Percentiles rank a stretch among this genome's conserved stretches.
Conservation (phyloP, 2,797 vertebrate species). For the Adelosebastes latens region DNA sequence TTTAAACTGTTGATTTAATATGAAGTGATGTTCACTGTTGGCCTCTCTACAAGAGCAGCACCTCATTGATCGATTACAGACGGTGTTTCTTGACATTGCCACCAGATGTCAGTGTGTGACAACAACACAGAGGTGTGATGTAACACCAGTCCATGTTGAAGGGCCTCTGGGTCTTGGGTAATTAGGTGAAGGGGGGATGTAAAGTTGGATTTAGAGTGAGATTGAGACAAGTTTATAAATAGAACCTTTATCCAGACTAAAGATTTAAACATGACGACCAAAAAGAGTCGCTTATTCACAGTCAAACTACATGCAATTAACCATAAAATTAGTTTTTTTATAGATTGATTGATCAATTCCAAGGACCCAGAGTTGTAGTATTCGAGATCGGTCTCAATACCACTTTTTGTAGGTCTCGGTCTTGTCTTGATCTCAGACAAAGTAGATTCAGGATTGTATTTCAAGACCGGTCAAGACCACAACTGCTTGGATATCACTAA, state of each 20-base stretch:
- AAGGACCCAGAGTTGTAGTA: not conserved
- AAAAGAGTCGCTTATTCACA: not conserved
- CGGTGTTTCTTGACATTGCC: conserved; percentile 28
- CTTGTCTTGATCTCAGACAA: too few species aligned
- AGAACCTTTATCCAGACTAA: conserved; percentile 42
- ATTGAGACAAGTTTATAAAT: conserved; percentile 44
- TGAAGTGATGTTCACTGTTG: not conserved
- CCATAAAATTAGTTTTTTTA: too few species aligned
- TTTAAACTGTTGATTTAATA: not conserved
- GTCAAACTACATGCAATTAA: not conserved
- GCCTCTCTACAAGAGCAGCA: not conserved
- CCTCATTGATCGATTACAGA: not conserved
- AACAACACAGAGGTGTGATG: conserved; percentile 45
- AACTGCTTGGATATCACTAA: too few species aligned
- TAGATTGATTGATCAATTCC: not conserved
- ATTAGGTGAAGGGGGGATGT: conserved; percentile 59
- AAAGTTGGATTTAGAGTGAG: conserved; percentile 38
- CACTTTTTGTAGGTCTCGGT: too few species aligned
- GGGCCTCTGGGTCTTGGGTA: conserved; percentile 53
- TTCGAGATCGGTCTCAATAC: too few species aligned
- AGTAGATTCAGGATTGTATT: too few species aligned
- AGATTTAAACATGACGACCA: conserved; percentile 17
- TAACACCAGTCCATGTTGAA: conserved; percentile 37
- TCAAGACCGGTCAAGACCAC: too few species aligned
- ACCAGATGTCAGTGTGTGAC: conserved; percentile 75